Evolutionary conservation across 2,113 vertebrate genomes (phyloP).

Genomic region (Salvator merianae): DNA sequence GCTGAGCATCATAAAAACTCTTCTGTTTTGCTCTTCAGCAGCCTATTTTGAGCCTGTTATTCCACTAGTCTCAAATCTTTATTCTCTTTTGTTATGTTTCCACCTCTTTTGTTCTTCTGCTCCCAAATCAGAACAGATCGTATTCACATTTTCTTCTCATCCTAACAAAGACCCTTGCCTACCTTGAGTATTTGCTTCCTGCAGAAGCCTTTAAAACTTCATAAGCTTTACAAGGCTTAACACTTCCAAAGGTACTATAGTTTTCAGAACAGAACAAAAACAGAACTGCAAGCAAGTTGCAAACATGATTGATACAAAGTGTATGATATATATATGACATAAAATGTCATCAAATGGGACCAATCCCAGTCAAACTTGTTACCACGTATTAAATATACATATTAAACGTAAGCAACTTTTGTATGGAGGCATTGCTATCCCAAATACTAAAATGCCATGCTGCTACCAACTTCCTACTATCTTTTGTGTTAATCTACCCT

Average conservation of each 20-base stretch:
- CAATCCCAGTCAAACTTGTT: background rate
- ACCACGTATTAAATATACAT: background rate
- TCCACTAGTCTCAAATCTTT: background rate
- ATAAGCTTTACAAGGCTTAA: background rate
- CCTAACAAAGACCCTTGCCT: background rate
- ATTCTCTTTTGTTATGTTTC: constrained; percentile 5
- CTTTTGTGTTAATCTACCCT: background rate
- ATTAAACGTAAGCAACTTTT: background rate
- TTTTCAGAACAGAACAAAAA: constrained; percentile 26
- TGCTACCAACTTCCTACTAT: background rate
- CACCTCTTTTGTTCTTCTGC: background rate
- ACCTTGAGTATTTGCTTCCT: background rate
- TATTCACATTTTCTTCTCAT: background rate
- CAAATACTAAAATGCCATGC: background rate
- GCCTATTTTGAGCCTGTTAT: constrained; percentile 5
- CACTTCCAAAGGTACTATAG: constrained; percentile 3
- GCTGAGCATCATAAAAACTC: background rate
- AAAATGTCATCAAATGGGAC: background rate
- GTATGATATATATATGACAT: background rate
- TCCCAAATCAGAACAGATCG: background rate
- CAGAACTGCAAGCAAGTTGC: background rate
- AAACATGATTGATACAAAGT: background rate
- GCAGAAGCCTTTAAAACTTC: constrained; percentile 25
- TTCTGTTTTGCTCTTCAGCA: background rate
- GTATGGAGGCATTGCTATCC: too few relatives aligned